These are phyloP conservation scores for Tipula vernalis DNA, from an alignment of 2,888 invertebrate species.

Conservation along the genomic window DNA sequence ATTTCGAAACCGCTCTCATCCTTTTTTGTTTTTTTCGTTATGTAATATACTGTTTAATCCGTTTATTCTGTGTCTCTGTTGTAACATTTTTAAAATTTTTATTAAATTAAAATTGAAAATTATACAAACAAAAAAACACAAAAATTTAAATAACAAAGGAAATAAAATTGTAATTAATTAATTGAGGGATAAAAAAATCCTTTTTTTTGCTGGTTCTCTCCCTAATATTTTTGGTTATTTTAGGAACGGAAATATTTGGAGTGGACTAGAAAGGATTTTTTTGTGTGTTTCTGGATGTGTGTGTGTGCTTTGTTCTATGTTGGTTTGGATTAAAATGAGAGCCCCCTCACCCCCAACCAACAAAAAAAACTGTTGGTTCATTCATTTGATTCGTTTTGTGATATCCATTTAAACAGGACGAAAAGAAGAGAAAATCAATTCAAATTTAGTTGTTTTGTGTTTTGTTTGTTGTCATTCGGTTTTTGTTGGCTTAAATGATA, in stretches of 20 bases:
- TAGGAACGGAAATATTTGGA: neutral
- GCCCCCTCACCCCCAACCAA: neutral
- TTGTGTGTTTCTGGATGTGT: neutral
- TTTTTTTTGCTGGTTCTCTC: neutral
- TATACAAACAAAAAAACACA: neutral
- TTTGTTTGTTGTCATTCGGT: neutral
- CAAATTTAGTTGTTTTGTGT: neutral
- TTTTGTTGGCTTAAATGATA: neutral
- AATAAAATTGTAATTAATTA: neutral
- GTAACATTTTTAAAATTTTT: neutral
- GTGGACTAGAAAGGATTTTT: neutral
- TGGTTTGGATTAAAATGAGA: neutral
- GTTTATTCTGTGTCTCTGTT: neutral
- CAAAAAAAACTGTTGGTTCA: neutral
- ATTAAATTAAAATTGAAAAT: neutral
- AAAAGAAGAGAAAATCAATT: neutral
- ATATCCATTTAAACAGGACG: neutral
- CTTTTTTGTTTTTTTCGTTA: neutral
- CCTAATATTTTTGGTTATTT: neutral
- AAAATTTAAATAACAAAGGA: neutral
- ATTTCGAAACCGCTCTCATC: neutral
- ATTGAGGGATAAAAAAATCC: neutral
- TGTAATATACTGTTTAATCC: neutral
- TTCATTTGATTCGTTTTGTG: neutral
- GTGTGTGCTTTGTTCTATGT: neutral